Evolutionary conservation across 2,113 vertebrate species (phyloP).

Genomic region (Cettia cetti): DNA sequence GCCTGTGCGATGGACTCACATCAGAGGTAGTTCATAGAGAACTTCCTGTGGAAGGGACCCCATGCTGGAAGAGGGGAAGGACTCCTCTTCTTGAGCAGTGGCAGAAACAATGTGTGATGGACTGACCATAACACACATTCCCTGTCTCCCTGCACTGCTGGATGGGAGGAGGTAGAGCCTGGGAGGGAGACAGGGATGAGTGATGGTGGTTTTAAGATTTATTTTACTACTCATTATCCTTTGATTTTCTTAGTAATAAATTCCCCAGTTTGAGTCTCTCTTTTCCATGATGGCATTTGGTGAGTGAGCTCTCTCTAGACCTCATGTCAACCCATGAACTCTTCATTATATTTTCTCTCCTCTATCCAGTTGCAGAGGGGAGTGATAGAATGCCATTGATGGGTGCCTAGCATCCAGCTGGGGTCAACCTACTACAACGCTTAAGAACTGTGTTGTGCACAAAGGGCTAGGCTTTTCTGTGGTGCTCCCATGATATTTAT

Average conservation of each 20-base stretch:
- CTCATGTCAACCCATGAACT: neutral
- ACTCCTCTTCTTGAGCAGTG: neutral
- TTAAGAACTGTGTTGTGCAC: neutral
- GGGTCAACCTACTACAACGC: neutral
- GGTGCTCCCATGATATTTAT: neutral
- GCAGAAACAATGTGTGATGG: neutral
- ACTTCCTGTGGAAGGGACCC: neutral
- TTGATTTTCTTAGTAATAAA: neutral
- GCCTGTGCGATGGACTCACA: neutral
- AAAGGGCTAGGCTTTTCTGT: neutral
- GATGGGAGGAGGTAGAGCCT: neutral
- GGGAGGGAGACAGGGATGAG: neutral
- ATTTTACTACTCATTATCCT: neutral
- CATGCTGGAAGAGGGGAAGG: neutral
- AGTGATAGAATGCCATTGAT: neutral
- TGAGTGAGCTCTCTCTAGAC: neutral
- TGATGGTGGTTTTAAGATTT: neutral
- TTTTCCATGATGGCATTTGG: neutral
- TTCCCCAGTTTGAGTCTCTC: neutral
- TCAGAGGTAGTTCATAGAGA: neutral
- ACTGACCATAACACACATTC: neutral
- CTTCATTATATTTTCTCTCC: neutral
- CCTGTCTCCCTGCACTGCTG: neutral
- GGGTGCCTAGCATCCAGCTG: neutral
- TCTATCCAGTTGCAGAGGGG: neutral